Base-by-base conservation (phyloP, 2,888 invertebrate genomes). In the Unio pictorum region DNA sequence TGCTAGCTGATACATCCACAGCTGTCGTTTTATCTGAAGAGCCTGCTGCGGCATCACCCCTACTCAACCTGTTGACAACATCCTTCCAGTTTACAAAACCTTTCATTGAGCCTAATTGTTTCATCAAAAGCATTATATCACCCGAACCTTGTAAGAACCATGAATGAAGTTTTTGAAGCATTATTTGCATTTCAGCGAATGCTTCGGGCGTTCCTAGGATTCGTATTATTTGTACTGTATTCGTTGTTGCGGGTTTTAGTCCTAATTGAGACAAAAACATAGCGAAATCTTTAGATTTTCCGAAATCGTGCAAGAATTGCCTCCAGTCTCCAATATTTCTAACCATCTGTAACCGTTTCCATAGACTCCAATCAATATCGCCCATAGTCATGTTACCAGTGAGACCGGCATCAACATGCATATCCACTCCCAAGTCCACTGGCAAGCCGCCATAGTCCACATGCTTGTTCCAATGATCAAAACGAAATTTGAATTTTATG, bases 161-260 rank as follows among this genome's bases (percentile, higher is more conserved):
- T 68, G 59, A 67, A 55, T 72, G 70, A 55, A 81, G 64, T 64
- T 72, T 71, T n/a, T 72, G 30, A 6, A 81, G 57, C 15, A 81
- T 68, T 18, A 67, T 18, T 55, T 66, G 67, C 57, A 81, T 73
- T 26, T 77, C 70, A 23, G 66, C 67, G 23, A 71, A 76, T 3
- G 76, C 81, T 64, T 78, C 73, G 0, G 78, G 79, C n/a, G 79
- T 74, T 23, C 78, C 66, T n/a, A 81, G 66, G 23, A 80, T 74
- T 26, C 77, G 59, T 4, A 81, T 68, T n/a, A 81, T 78, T 63
- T 81, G 81, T 55, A 76, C 59, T 15, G 77, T 78, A 61, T 78
- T 77, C 0, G 77, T 70, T 6, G 81, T 77, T 61, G 78, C 75
- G 0, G 81, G 80, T 59, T 78, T 76, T 64, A 81, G 80, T 17